Evolutionary conservation across 2,888 invertebrate genomes (phyloP).

Genomic region (Drosophila leonis): DNA sequence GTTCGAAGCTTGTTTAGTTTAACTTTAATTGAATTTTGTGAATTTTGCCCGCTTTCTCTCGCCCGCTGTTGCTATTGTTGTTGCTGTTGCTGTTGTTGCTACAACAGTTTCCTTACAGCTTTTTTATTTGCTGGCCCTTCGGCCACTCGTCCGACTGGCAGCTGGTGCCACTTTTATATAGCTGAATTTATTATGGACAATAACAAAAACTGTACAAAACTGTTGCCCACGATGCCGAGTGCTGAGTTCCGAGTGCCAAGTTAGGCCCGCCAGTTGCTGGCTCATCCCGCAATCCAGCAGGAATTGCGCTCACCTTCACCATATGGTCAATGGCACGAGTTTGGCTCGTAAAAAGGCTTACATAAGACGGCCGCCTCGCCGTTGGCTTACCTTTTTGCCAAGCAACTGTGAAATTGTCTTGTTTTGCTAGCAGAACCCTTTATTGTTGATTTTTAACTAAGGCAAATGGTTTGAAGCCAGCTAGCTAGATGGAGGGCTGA

Average conservation of each 20-base stretch:
- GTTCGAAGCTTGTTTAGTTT: conserved; percentile 82
- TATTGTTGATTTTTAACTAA: conserved; percentile 65
- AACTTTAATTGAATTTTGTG: conserved; percentile 81
- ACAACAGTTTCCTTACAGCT: conserved; percentile 59
- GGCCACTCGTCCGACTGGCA: conserved; percentile 59
- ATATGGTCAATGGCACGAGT: conserved; percentile 77
- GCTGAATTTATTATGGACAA: conserved; percentile 79
- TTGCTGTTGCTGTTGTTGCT: conserved; percentile 47
- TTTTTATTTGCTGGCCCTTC: conserved; percentile 64
- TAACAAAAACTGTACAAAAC: conserved; percentile 66
- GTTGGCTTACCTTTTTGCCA: conserved; percentile 71
- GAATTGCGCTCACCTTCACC: conserved; percentile 72
- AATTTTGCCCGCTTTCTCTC: conserved; percentile 63
- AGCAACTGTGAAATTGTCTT: conserved; percentile 79
- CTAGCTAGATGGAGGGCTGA: no score
- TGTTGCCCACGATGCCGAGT: conserved; percentile 38
- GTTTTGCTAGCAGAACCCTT: conserved; percentile 70
- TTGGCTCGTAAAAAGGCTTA: conserved; percentile 77
- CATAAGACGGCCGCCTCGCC: conserved; percentile 48
- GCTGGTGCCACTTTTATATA: conserved; percentile 80
- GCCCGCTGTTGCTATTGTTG: conserved; percentile 25
- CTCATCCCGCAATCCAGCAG: conserved; percentile 59
- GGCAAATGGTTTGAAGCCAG: conserved; percentile 40
- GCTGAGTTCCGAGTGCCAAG: neutral
- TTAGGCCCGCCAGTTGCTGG: conserved; percentile 44